Conservation (phyloP, 1,140 invertebrate species). For the Akabosia matsudoensis region DNA sequence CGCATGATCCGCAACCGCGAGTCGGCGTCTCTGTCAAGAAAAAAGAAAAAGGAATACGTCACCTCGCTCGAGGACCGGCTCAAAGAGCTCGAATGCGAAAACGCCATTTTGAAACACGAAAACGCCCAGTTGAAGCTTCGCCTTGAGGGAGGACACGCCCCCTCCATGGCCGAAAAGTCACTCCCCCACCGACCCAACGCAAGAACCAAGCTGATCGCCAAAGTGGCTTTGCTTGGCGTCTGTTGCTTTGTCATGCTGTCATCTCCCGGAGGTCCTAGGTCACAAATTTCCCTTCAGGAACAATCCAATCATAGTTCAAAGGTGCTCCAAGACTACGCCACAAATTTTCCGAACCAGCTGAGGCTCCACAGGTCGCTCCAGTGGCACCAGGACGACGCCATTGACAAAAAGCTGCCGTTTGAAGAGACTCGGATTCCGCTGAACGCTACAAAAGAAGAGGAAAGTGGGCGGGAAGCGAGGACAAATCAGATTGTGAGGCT, state of each 20-base stretch:
- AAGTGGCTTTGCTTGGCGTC: slow-evolving; percentile 41
- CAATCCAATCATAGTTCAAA: neutral
- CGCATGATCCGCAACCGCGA: slow-evolving; percentile 57
- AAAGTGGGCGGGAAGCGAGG: too few species aligned
- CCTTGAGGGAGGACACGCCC: neutral
- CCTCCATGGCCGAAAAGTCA: neutral
- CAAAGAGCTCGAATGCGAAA: slow-evolving; percentile 68
- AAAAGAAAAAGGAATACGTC: slow-evolving; percentile 89
- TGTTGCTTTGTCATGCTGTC: slow-evolving; percentile 43
- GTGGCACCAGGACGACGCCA: too few species aligned
- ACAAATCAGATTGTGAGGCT: too few species aligned
- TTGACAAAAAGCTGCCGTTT: too few species aligned
- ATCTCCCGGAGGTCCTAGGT: too few species aligned
- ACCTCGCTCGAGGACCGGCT: slow-evolving; percentile 70
- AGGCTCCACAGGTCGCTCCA: too few species aligned
- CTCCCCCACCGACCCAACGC: neutral
- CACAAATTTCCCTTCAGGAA: too few species aligned
- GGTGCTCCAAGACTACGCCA: neutral
- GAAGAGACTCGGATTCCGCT: too few species aligned
- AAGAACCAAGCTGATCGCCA: slow-evolving; percentile 30
- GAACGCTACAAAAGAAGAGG: too few species aligned
- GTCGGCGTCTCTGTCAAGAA: slow-evolving; percentile 82
- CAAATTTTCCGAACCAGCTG: neutral
- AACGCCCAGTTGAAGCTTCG: slow-evolving; percentile 67
- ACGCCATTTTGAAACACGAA: slow-evolving; percentile 68